These are phyloP conservation scores for Galemys pyrenaicus DNA, from an alignment of 2,113 vertebrate genomes.

Conservation along the genomic window DNA sequence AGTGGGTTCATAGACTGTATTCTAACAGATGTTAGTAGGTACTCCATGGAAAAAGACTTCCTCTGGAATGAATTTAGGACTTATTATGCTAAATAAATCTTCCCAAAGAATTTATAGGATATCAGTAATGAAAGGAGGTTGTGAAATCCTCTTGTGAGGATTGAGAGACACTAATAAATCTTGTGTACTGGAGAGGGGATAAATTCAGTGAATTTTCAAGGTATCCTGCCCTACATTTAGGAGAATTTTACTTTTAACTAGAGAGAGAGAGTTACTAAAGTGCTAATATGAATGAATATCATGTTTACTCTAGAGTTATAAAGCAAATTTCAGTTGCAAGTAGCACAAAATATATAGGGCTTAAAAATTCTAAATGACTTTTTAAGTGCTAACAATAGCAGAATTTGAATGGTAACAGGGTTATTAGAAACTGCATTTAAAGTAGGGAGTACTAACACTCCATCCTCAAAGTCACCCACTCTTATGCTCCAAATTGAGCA, in stretches of 20 bases:
- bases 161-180: background rate
- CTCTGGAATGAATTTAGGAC: conserved; percentile 25
- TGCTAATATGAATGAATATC: background rate
- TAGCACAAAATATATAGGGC: background rate
- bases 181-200: background rate
- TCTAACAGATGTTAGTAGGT: conserved; percentile 18
- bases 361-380: background rate
- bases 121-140: conserved; percentile 31
- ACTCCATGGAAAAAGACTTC: background rate
- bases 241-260: conserved; percentile 20
- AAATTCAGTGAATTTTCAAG: background rate
- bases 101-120: background rate
- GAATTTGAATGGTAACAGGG: background rate
- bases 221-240: conserved; percentile 25
- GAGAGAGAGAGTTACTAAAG: background rate
- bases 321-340: background rate
- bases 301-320: background rate
- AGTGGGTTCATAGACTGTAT: background rate
- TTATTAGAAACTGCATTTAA: background rate
- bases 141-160: conserved; percentile 15
- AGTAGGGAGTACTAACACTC: background rate
- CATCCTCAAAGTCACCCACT: background rate
- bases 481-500: background rate
- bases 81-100: conserved; percentile 20
- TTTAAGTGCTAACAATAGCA: background rate